These are phyloP conservation scores for Hydrozoanthus gracilis DNA, from an alignment of 92 coral and sea anemone species.

Conservation along the genomic window DNA sequence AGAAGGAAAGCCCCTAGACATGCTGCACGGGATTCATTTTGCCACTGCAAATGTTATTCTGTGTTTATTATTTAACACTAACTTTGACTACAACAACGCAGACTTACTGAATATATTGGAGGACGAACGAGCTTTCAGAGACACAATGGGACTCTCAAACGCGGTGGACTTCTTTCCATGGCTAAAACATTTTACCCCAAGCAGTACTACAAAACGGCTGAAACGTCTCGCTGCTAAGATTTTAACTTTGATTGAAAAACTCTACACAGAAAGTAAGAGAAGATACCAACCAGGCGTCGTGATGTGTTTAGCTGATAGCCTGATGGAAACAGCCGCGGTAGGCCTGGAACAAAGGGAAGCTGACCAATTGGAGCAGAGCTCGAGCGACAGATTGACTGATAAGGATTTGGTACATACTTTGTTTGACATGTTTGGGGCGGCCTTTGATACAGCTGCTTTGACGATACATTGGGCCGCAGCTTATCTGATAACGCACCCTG, in stretches of 20 bases:
- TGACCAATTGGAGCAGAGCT: background rate
- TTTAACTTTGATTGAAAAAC: background rate
- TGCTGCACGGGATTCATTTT: background rate
- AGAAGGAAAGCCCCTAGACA: slow-evolving; percentile 15
- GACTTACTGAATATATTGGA: background rate
- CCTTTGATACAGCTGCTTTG: slow-evolving; percentile 69
- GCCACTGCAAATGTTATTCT: slow-evolving; percentile 31
- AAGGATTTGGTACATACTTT: slow-evolving; percentile 49
- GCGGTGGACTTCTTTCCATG: slow-evolving; percentile 31
- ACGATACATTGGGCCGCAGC: slow-evolving; percentile 75
- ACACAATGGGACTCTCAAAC: background rate
- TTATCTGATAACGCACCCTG: slow-evolving; percentile 64
- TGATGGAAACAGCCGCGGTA: background rate
- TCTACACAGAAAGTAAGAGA: background rate
- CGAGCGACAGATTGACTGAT: background rate
- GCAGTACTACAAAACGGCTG: background rate
- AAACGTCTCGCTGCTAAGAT: background rate
- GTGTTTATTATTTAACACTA: slow-evolving; percentile 12
- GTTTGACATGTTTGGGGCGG: slow-evolving; percentile 76
- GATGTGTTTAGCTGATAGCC: slow-evolving; percentile 17
- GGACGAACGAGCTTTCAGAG: background rate
- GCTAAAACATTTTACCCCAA: slow-evolving; percentile 25
- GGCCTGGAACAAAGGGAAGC: background rate
- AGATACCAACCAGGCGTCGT: background rate
- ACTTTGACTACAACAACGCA: slow-evolving; percentile 1